Conservation (phyloP, 2,888 invertebrate genomes). For the Thalpophila matura region DNA sequence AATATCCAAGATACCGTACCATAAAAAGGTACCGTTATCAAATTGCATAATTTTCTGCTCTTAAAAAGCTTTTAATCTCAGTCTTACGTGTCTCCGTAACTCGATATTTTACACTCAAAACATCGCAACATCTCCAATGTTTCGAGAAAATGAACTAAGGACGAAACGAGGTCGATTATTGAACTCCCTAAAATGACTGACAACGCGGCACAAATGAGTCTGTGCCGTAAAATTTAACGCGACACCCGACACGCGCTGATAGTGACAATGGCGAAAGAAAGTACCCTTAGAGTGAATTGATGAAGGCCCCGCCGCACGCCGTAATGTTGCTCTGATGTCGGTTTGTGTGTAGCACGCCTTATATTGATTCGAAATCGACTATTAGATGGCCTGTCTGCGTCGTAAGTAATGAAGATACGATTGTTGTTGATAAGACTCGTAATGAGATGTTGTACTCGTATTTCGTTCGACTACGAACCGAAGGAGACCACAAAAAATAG, state of each 20-base stretch:
- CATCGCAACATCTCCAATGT: constrained; percentile 50
- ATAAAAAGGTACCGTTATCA: constrained; percentile 33
- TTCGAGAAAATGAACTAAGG: constrained; percentile 58
- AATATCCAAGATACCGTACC: constrained; percentile 15
- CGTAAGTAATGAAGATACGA: constrained; percentile 56
- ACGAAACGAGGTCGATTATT: constrained; percentile 63
- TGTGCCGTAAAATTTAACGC: constrained; percentile 87
- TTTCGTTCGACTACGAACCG: constrained; percentile 24
- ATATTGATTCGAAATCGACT: constrained; percentile 71
- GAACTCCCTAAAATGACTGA: constrained; percentile 79
- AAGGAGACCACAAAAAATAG: constrained; percentile 2
- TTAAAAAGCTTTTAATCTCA: constrained; percentile 38
- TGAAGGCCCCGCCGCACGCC: constrained; percentile 74
- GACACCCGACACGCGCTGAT: constrained; percentile 79
- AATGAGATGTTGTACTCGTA: constrained; percentile 58
- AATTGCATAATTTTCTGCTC: constrained; percentile 43
- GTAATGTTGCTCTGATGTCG: constrained; percentile 67
- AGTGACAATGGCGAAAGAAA: constrained; percentile 85
- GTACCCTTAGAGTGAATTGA: constrained; percentile 88
- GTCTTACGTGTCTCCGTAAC: constrained; percentile 22
- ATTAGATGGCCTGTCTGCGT: constrained; percentile 53
- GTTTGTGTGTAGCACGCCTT: constrained; percentile 68
- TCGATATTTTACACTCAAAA: constrained; percentile 32
- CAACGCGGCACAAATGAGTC: constrained; percentile 83
- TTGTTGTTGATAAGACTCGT: constrained; percentile 49